Base-by-base conservation (phyloP, 1,140 invertebrate genomes). In the Gryllus bimaculatus region DNA sequence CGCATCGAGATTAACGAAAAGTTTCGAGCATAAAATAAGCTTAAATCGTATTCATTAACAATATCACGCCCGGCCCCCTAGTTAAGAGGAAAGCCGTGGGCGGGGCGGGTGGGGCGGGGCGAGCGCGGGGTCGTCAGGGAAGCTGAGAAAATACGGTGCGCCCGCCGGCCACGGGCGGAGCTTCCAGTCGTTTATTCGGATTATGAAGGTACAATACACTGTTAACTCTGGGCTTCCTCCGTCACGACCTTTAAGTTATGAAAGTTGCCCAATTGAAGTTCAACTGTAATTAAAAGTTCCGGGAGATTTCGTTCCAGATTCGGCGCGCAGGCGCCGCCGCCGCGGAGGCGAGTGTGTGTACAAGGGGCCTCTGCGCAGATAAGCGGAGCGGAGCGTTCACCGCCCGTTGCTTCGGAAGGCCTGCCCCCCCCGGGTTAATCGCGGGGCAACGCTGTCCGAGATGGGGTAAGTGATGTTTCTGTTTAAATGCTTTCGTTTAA, bases 141-240 rank as follows among this genome's bases (percentile, higher is more conserved):
- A 66, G 54, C 54, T 10, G 54, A 66, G 54, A 66, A 66, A 66
- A 39, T 39, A 39, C 54, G 10, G 10, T 66, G 54, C 2, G 18
- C 54, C 54, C 54, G 54, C 18, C 26, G 54, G 18, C 54, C 10
- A 66, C 54, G 18, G 54, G 18, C 54, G 18, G 54, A 13, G 10
- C 54, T 66, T 18, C 10, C 54, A 66, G 54, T 66, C 54, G 54
- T 66, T 66, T 66, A 18, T 66, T 66, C 54, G 18, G 54, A 66
- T 66, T 66, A 66, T 66, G 54, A 66, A 66, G 54, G 54, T 66
- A 66, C 54, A 66, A 66, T 66, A 66, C 54, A 66, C 54, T 66
- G 54, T 66, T 66, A 66, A 66, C 54, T 66, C 54, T 66, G 54
- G 54, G 18, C 54, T 66, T 66, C 54, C 18, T 18, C 54, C 54